Evolutionary conservation across 2,888 invertebrate species (phyloP).

Genomic region (Alloplasta piceator): DNA sequence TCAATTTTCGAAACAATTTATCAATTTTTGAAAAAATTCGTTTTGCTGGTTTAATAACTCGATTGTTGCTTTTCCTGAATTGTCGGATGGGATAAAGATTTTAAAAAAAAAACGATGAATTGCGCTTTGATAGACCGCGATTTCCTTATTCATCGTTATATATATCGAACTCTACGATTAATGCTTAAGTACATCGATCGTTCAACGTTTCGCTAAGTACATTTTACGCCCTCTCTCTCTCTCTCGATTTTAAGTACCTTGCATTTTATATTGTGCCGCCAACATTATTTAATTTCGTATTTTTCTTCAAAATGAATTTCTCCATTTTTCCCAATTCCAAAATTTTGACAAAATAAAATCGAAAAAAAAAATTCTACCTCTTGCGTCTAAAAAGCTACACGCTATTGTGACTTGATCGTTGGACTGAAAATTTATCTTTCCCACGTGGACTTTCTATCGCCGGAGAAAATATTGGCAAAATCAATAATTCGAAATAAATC

Average conservation of each 20-base stretch:
- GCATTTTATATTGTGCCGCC: constrained; percentile 61
- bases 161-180: constrained; percentile 52
- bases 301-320: constrained; percentile 38
- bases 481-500: too few species aligned
- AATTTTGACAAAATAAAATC: too few species aligned
- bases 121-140: constrained; percentile 62
- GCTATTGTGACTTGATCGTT: constrained; percentile 26
- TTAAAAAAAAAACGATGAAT: constrained; percentile 66
- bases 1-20: too few species aligned
- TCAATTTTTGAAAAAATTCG: too few species aligned
- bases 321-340: not conserved
- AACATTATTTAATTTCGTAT: constrained; percentile 49
- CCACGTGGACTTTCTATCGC: not conserved
- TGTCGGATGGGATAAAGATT: constrained; percentile 26
- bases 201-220: constrained; percentile 67
- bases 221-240: constrained; percentile 1
- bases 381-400: constrained; percentile 5
- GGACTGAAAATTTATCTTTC: constrained; percentile 11
- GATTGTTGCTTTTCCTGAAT: not conserved
- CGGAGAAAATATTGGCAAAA: too few species aligned
- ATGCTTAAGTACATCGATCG: constrained; percentile 78
- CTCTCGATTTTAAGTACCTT: constrained; percentile 57
- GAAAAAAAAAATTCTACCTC: too few species aligned
- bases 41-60: too few species aligned
- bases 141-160: constrained; percentile 49